Base-by-base conservation (phyloP, 2,888 invertebrate genomes). In the Hirtodrosophila cameraria region DNA sequence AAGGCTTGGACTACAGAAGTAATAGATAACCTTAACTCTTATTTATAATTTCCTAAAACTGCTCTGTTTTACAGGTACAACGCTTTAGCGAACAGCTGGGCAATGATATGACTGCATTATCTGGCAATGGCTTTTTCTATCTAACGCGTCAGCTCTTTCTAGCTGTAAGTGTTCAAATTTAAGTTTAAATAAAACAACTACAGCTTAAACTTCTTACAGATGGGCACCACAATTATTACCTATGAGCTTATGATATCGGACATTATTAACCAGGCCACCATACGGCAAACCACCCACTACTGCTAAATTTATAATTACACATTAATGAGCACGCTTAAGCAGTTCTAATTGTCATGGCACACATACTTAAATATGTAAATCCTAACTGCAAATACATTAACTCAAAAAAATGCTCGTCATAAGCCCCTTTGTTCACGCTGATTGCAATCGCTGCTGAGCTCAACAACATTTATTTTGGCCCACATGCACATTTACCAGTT, bases 211-310 rank as follows among this genome's bases (percentile, higher is more conserved):
- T 15, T 9, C 7, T 38, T 53, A 2, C 36, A 93, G 93, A 92
- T 93, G 65, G 92, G 92, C 43, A 93, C 93, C 18, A 93, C 93
- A 8, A 92, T 94, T 54, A 91, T 93, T n/a, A 94, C 94, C 23
- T 94, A 94, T 70, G 94, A 94, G 86, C 91, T 94, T n/a, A 93
- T 94, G 52, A 90, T 94, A 54, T 89, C 94, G 42, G 93, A 89
- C 75, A 88, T 89, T 7, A 82, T 90, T 15, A 88, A 88, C 50
- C 83, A 88, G 46, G 77, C 82, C n/a, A 33, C 78, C 36, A 87
- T 86, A 25, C 64, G 83, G 52, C 83, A 88, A 48, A 65, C 68
- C 18, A 88, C 87, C 2, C 74, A 78, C 45, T 86, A 88, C 62
- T 89, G 89, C 28, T 64, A 61, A 55, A 3, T 5, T 7, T 9